phyloP scores from a whole-genome alignment of 2,888 invertebrate species.

The Chloroclysta siterata region DNA sequence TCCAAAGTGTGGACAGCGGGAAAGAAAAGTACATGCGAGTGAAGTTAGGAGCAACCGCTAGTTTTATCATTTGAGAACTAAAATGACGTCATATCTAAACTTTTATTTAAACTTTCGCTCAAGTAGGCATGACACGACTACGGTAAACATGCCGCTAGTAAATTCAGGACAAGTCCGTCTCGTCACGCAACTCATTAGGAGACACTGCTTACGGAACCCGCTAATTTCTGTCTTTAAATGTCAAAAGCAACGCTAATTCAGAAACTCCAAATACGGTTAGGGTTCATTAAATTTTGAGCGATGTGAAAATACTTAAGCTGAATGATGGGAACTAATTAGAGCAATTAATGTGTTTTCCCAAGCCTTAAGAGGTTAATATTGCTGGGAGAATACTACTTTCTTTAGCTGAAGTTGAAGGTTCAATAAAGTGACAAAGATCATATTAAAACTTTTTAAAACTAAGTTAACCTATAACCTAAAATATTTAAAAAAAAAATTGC shows the following conservation, averaged over 20 bases:
- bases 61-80: background rate
- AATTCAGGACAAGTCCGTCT: slow-evolving; percentile 44
- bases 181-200: slow-evolving; percentile 32
- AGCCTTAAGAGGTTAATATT: background rate
- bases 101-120: background rate
- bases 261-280: slow-evolving; percentile 39
- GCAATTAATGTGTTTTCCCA: background rate
- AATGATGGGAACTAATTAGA: slow-evolving; percentile 16
- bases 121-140: slow-evolving; percentile 8
- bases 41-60: too few relatives aligned
- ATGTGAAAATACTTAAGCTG: slow-evolving; percentile 8
- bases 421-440: too few relatives aligned
- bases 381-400: too few relatives aligned
- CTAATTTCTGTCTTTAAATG: slow-evolving; percentile 43
- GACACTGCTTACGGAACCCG: slow-evolving; percentile 38
- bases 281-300: slow-evolving; percentile 22
- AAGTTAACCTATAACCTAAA: too few relatives aligned
- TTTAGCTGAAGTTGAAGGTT: too few relatives aligned
- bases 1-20: too few relatives aligned
- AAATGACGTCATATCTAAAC: slow-evolving; percentile 36
- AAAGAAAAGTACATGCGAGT: too few relatives aligned
- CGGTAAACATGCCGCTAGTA: slow-evolving; percentile 28
- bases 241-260: slow-evolving; percentile 37
- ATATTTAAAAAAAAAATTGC: too few relatives aligned
- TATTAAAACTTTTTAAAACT: too few relatives aligned